Evolutionary conservation across 2,113 vertebrate genomes (phyloP).

Genomic region (Himantopus leucocephalus): DNA sequence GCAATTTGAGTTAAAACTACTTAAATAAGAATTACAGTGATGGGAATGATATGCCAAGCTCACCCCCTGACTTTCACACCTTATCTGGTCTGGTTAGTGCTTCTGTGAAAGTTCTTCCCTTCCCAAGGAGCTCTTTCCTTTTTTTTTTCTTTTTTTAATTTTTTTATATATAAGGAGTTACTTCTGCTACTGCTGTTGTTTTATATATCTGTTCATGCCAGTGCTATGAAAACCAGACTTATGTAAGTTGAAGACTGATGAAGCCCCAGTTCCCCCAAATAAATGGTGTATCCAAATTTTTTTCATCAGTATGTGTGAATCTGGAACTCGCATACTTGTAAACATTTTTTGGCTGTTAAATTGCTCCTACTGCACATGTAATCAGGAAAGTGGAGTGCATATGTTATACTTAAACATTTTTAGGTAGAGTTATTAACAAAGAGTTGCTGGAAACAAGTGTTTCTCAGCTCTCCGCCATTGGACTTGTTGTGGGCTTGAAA

Average conservation of each 20-base stretch:
- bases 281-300: background rate
- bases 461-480: background rate
- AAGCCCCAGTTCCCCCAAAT: background rate
- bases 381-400: background rate
- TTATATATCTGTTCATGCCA: background rate
- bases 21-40: slow-evolving; percentile 7
- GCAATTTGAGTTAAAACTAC: background rate
- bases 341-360: background rate
- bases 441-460: background rate
- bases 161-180: background rate
- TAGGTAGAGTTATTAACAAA: background rate
- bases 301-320: background rate
- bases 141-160: background rate
- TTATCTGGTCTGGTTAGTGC: background rate
- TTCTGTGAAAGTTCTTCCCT: background rate
- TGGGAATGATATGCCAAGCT: background rate
- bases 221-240: background rate
- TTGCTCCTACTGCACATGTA: background rate
- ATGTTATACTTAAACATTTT: background rate
- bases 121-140: background rate
- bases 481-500: background rate
- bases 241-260: background rate
- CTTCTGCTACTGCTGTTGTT: background rate
- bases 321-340: background rate
- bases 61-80: background rate